Percentiles rank a stretch among this genome's conserved stretches.
Conservation (phyloP, 37 sponge, comb jelly and placozoan genomes). For the Spongilla lacustris region DNA sequence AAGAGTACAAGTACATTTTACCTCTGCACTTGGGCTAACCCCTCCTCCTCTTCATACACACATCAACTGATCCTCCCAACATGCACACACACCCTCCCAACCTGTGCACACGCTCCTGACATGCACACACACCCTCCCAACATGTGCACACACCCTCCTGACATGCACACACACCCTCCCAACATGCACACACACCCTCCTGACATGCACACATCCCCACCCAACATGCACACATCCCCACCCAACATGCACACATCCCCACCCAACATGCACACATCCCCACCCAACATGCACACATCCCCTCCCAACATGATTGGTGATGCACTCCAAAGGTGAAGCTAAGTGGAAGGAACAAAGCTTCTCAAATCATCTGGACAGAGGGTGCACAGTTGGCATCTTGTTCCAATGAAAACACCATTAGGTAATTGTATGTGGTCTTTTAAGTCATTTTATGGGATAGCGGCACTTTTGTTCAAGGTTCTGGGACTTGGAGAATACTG, state of each 20-base stretch:
- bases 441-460: neutral
- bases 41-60: too few species aligned
- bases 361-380: conserved; percentile 45
- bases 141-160: neutral
- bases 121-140: neutral
- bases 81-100: neutral
- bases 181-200: neutral
- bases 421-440: conserved; percentile 5
- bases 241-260: neutral
- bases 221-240: neutral
- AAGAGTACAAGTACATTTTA: too few species aligned
- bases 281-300: neutral
- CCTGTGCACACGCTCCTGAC: neutral
- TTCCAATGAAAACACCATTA: conserved; percentile 67
- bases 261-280: neutral
- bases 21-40: too few species aligned
- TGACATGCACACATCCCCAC: neutral
- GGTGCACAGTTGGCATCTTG: conserved; percentile 79
- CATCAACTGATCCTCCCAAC: too few species aligned
- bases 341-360: conserved; percentile 55
- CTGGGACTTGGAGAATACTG: conserved; percentile 86
- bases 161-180: neutral
- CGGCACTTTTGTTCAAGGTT: conserved; percentile 42
- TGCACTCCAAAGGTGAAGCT: conserved; percentile 69
- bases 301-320: neutral